phyloP scores from a whole-genome alignment of 2,113 vertebrate species.

The Petromus typicus region DNA sequence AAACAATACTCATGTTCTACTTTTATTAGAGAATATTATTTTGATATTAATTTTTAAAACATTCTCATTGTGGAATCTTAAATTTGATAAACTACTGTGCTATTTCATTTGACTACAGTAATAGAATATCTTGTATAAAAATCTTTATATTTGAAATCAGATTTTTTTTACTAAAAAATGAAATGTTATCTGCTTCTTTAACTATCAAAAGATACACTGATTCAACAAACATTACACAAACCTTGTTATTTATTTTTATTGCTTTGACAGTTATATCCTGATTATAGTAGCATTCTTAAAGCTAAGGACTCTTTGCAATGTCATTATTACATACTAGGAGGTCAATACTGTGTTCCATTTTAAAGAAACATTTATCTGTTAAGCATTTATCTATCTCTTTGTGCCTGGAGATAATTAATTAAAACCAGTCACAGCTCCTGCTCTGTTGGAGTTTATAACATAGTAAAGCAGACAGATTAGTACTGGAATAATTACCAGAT shows the following conservation, averaged over 20 bases:
- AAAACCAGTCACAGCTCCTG: conserved; percentile 4
- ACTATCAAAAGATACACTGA: neutral
- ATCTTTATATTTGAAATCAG: neutral
- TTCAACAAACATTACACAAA: neutral
- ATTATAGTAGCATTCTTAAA: neutral
- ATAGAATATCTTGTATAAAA: neutral
- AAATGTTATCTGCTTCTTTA: neutral
- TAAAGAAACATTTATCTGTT: neutral
- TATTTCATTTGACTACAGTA: conserved; percentile 9
- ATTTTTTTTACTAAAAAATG: neutral
- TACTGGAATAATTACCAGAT: neutral
- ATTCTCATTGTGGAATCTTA: neutral
- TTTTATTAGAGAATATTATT: conserved; percentile 36
- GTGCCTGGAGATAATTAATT: neutral
- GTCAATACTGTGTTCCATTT: neutral
- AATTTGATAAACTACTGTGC: neutral
- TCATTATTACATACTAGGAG: neutral
- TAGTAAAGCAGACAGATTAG: neutral
- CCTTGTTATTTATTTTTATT: neutral
- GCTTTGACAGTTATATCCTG: neutral
- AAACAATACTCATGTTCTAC: neutral
- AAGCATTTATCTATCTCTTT: neutral
- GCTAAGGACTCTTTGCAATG: neutral
- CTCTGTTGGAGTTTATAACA: neutral
- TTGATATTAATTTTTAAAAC: conserved; percentile 13